A percentile compares a stretch with the other conserved stretches of the same genome.
Conservation (phyloP, 2,797 vertebrate species). For the Microctenopoma stevenorrisi region DNA sequence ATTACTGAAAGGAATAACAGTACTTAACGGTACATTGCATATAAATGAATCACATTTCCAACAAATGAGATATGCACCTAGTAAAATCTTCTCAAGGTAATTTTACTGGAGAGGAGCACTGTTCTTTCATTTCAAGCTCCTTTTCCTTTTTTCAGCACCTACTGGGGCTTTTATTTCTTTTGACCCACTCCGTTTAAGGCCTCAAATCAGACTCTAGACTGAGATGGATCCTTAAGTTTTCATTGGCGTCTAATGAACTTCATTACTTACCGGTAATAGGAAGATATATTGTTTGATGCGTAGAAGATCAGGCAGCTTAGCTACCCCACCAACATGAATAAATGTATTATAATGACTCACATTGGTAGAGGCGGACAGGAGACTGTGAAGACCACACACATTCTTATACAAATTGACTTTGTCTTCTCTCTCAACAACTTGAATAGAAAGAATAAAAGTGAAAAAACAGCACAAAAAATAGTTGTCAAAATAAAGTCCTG, state of each 20-base stretch:
- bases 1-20: no score
- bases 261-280: constrained; percentile 28
- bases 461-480: background rate
- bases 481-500: constrained; percentile 27
- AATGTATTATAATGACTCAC: background rate
- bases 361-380: background rate
- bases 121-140: background rate
- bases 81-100: background rate
- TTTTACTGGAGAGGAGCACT: background rate
- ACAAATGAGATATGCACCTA: background rate
- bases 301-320: constrained; percentile 5
- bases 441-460: background rate
- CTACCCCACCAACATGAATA: background rate
- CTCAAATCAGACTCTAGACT: constrained; percentile 32
- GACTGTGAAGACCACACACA: background rate
- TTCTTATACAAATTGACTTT: background rate
- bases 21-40: no score
- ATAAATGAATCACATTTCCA: background rate
- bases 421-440: constrained; percentile 8
- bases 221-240: constrained; percentile 21
- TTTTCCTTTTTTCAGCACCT: background rate
- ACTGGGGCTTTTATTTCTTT: background rate
- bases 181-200: background rate
- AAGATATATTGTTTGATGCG: constrained; percentile 16
- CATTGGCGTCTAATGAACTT: constrained; percentile 9